Evolutionary conservation across 2,888 invertebrate genomes (phyloP).

Genomic region (Drosophila mayaguana): DNA sequence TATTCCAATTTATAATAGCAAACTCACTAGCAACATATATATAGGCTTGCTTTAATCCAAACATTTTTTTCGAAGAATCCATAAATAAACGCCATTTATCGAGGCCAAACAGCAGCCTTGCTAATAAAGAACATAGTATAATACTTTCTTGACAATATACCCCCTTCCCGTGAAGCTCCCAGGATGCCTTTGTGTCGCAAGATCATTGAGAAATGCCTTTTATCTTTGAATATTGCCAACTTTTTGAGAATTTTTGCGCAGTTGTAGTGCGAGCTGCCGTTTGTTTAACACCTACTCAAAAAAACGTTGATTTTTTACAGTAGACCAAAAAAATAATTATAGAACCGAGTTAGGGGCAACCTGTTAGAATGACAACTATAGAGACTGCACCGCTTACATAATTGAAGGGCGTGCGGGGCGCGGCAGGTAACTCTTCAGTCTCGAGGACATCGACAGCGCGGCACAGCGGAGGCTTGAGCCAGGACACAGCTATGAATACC

Average conservation of each 20-base stretch:
- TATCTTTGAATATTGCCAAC: neutral
- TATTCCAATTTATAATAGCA: neutral
- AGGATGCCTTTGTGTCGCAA: constrained; percentile 21
- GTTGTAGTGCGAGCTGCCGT: constrained; percentile 66
- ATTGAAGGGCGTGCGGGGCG: constrained; percentile 47
- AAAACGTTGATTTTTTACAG: constrained; percentile 58
- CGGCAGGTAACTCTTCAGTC: constrained; percentile 64
- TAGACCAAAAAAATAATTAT: constrained; percentile 23
- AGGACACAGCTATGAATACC: constrained; percentile 15
- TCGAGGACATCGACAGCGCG: constrained; percentile 43
- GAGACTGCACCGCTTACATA: constrained; percentile 44
- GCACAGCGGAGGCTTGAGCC: constrained; percentile 51
- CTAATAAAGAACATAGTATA: constrained; percentile 18
- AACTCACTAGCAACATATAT: neutral
- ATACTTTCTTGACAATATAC: neutral
- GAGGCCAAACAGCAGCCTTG: constrained; percentile 28
- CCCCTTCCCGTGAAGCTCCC: constrained; percentile 14
- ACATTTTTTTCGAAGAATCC: neutral
- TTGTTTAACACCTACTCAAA: constrained; percentile 74
- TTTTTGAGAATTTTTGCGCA: constrained; percentile 61
- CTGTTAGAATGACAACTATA: constrained; percentile 49
- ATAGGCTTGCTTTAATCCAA: neutral
- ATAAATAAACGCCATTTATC: neutral
- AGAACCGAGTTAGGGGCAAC: constrained; percentile 30
- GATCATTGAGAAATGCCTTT: constrained; percentile 18